Conservation (phyloP, 1,140 invertebrate species). For the Battus philenor region DNA sequence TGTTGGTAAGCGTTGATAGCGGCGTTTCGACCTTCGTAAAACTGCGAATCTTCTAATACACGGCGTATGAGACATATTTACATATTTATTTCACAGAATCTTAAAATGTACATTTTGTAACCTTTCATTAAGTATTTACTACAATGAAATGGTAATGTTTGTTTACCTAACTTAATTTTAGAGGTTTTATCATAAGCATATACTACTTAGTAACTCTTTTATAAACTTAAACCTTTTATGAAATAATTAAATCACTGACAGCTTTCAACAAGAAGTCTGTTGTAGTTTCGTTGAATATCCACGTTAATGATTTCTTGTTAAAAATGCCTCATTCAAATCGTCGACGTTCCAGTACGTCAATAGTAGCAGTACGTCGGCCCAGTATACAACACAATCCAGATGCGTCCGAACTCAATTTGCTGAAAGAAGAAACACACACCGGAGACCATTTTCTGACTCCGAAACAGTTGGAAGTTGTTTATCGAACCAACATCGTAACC, state of each 20-base stretch:
- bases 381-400: conserved; percentile 24
- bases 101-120: too few species aligned
- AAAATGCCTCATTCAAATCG: conserved; percentile 29
- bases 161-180: not conserved
- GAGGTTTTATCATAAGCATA: not conserved
- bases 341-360: conserved; percentile 33
- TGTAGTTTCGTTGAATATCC: not conserved
- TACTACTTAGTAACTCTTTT: not conserved
- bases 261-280: conserved; percentile 2
- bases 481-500: conserved; percentile 66
- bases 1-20: too few species aligned
- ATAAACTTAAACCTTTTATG: too few species aligned
- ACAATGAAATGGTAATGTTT: too few species aligned
- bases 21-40: too few species aligned
- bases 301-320: not conserved
- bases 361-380: conserved; percentile 20
- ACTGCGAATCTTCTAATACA: too few species aligned
- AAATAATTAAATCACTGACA: not conserved
- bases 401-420: conserved; percentile 47
- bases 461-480: conserved; percentile 54
- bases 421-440: conserved; percentile 85
- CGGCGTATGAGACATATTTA: too few species aligned
- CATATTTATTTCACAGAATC: too few species aligned
- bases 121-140: too few species aligned
- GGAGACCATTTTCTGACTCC: conserved; percentile 81